These are phyloP conservation scores for Zhuqinia jingwanae DNA, from an alignment of 2,888 invertebrate genomes.

Conservation along the genomic window DNA sequence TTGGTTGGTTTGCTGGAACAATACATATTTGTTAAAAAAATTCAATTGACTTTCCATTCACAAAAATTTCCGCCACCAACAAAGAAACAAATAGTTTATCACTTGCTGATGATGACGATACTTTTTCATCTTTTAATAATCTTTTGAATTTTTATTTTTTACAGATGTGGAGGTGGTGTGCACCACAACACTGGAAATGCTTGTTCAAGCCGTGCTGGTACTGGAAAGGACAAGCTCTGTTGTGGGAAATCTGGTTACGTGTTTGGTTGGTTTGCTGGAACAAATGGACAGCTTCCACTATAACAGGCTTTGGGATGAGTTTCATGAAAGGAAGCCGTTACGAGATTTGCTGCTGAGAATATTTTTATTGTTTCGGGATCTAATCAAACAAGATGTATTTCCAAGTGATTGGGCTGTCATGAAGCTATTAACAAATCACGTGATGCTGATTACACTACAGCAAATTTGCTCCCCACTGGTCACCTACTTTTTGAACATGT, in stretches of 20 bases:
- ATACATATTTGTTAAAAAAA: no score
- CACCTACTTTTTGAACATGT: conserved; percentile 73
- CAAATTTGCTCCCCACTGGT: conserved; percentile 94
- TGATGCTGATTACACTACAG: conserved; percentile 91
- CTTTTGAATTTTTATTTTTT: no score
- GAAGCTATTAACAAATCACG: conserved; percentile 92
- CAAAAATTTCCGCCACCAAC: no score
- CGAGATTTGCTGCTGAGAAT: conserved; percentile 93
- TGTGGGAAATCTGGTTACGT: conserved; percentile 92
- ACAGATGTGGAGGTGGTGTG: conserved; percentile 93
- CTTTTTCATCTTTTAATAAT: no score
- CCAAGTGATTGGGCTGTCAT: conserved; percentile 95
- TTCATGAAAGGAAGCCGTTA: conserved; percentile 88
- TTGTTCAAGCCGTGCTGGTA: conserved; percentile 92
- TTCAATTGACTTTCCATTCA: no score
- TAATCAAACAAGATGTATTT: conserved; percentile 90
- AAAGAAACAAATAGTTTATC: no score
- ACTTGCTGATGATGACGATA: no score
- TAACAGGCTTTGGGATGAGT: conserved; percentile 91
- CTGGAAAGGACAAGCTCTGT: conserved; percentile 89
- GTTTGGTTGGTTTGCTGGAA: conserved; percentile 91
- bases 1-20: conserved; percentile 92
- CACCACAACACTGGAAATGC: conserved; percentile 89
- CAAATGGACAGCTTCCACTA: conserved; percentile 94
- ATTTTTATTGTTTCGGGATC: conserved; percentile 89